Conservation (phyloP, 2,113 vertebrate species). For the Spilogale gracilis region DNA sequence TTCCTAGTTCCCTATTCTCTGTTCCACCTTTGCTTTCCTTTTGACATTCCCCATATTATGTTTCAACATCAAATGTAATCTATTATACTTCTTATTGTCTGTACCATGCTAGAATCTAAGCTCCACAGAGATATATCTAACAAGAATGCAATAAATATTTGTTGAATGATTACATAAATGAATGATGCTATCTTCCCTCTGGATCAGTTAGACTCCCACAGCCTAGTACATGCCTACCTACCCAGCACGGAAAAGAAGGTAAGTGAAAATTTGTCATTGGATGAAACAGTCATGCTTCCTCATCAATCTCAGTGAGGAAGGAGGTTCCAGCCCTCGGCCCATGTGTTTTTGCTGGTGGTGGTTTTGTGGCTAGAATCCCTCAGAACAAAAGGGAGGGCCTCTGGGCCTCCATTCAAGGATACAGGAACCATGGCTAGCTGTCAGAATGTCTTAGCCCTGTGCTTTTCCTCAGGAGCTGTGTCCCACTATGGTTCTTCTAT, state of each 20-base stretch:
- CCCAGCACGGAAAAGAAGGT: neutral
- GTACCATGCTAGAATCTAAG: neutral
- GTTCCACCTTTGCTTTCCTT: neutral
- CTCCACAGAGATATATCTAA: neutral
- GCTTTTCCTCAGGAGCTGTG: neutral
- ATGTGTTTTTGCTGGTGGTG: rapidly evolving
- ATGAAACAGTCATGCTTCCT: neutral
- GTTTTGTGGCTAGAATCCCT: neutral
- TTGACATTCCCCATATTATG: neutral
- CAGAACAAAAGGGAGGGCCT: neutral
- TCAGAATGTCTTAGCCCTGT: neutral
- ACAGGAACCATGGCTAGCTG: neutral
- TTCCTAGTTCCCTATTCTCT: rapidly evolving
- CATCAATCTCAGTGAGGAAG: neutral
- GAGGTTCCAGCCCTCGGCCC: neutral
- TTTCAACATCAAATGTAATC: neutral
- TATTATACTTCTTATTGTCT: neutral
- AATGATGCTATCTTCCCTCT: neutral
- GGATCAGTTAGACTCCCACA: neutral
- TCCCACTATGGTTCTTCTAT: neutral
- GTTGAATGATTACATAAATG: no score
- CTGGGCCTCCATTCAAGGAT: neutral
- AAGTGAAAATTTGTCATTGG: neutral
- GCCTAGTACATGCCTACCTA: no score
- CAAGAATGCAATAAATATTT: neutral